Conservation (phyloP, 2,888 invertebrate genomes). For the Autographa pulchrina region DNA sequence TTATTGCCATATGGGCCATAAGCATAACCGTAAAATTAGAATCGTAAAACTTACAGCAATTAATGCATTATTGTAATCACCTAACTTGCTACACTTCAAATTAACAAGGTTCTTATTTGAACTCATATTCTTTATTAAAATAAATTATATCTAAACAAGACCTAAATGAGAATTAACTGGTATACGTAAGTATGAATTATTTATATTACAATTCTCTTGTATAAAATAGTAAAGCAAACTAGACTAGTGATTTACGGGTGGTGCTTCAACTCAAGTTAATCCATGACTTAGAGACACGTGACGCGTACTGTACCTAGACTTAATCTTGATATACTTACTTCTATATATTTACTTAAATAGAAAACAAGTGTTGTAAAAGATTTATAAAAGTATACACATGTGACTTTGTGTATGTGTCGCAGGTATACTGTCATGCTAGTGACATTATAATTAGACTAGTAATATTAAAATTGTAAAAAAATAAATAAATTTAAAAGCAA, state of each 20-base stretch:
- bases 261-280: conserved; percentile 32
- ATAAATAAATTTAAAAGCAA: too few species aligned
- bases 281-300: conserved; percentile 18
- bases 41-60: conserved; percentile 49
- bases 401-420: neutral
- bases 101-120: neutral
- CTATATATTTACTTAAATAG: conserved; percentile 8
- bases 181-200: neutral
- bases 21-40: conserved; percentile 21
- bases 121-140: neutral
- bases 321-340: conserved; percentile 18
- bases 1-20: too few species aligned
- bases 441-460: too few species aligned
- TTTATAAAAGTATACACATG: neutral
- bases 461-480: too few species aligned
- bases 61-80: conserved; percentile 34
- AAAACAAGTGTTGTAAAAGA: neutral
- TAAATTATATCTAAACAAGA: neutral
- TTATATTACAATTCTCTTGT: neutral
- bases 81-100: neutral
- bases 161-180: neutral
- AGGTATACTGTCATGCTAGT: too few species aligned
- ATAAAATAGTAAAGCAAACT: conserved; percentile 6
- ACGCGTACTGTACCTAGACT: conserved; percentile 18
- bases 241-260: conserved; percentile 9